Evolutionary conservation across 2,888 invertebrate genomes (phyloP), one percentile per base, ranked within the genome.

Genomic region (Ochropacha duplaris): DNA sequence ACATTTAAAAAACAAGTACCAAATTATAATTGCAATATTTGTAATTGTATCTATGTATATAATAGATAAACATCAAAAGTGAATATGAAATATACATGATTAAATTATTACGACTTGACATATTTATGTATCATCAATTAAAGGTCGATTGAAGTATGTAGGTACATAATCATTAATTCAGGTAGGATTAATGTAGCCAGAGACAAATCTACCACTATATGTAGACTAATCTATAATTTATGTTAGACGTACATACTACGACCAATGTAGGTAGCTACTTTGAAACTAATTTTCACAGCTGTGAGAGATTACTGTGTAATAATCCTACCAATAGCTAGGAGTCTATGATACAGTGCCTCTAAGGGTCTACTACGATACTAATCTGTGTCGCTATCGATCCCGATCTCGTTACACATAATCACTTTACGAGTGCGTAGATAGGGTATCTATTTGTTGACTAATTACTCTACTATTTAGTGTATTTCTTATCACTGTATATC

Each of bases 201-300:
- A 58, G 31, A 54, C 55, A 44, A 69, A 63, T 64, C 64, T 62
- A 62, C 63, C 56, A 63, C 68, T 44, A 54, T 60, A 59, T 62
- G 67, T 57, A 54, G 65, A 68, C 67, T 67, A 71, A 64, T 66
- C 66, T 61, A 66, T 72, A 66, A 72, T 69, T 76, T 66, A 64
- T 58, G 64, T 64, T 57, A 65, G 61, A 66, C 60, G 44, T 19
- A 16, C 8, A 62, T 58, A 64, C 63, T 61, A 57, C 65, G 51
- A 60, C 62, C 58, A 22, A 62, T 63, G 61, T 64, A 61, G 60
- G 64, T 54, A 71, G 6, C 31, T 31, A 68, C 65, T 71, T 68
- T 59, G 60, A 36, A 73, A 72, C 69, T 70, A 73, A 75, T 70
- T 71, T 68, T 71, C 72, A 65, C 73, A 74, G 69, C 72, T 71